Base-by-base conservation (phyloP, 1,140 invertebrate species). In the Asobara japonica region DNA sequence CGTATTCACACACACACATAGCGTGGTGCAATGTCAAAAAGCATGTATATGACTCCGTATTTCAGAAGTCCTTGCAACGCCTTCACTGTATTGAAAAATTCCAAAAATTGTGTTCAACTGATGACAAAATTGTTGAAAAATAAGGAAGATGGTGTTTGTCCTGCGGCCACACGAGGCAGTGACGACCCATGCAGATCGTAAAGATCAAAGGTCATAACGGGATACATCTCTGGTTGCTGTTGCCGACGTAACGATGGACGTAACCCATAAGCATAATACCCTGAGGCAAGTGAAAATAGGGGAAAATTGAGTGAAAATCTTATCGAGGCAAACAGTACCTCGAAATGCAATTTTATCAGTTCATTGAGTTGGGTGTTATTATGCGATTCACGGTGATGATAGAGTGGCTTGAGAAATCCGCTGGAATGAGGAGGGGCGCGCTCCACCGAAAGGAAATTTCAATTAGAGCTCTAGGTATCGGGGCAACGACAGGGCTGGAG, bases 391-490 rank as follows among this genome's bases (percentile, higher is more conserved):
- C 20, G 22, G 25, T 56, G 1, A 56, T 51, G n/a, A 36, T 36
- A 6, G 11, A 6, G 5, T 36, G 5, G 5, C 31, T 36, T 36
- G 13, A 16, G 27, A 18, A 67, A 13, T 30, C 13, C 30, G n/a
- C n/a, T 27, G 20, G 56, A 56, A 6, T 20, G 33, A 36, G 16
- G 7, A 33, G 20, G 27, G 7, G 30, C 10, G 10, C n/a, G 10
- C 41, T 45, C 22, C 18, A 56, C 2, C 29, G 25, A 66, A 22
- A 20, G 22, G 65, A 69, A 75, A 77, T 79, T 70, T 41, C 73
- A 79, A 80, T 78, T 79, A 77, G 76, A 73, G 74, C 75, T 75
- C 67, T 31, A 38, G 61, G 67, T 74, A 78, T 77, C 76, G 75
- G 75, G 41, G 13, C 77, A 74, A 74, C 74, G 73, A 78, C 78